These are phyloP conservation scores for Clarias pachynema DNA, from an alignment of 2,797 vertebrate species.

Conservation along the genomic window DNA sequence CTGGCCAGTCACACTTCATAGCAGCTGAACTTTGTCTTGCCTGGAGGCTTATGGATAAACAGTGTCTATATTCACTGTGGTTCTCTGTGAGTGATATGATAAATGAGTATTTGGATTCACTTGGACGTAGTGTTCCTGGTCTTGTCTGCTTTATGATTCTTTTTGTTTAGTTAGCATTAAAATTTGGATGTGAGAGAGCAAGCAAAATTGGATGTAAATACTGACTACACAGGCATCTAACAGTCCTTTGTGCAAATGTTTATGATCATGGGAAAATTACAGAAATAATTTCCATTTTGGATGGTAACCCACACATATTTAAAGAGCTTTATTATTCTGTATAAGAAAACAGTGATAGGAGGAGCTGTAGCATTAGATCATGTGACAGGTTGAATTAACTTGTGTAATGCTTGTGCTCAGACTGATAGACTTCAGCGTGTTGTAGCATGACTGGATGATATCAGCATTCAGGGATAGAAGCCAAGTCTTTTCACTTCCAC, in stretches of 20 bases:
- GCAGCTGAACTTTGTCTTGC: conserved; percentile 41
- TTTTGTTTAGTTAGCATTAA: background rate
- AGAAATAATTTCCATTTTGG: background rate
- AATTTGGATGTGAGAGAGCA: background rate
- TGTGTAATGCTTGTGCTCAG: background rate
- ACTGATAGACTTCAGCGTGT: conserved; percentile 4
- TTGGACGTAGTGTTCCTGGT: conserved; percentile 44
- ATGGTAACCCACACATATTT: background rate
- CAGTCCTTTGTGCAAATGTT: background rate
- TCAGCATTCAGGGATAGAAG: background rate
- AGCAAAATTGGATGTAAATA: background rate
- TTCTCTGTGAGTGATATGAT: conserved; percentile 34
- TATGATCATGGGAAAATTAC: background rate
- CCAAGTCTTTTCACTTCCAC: conserved; percentile 21
- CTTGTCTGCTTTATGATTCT: background rate
- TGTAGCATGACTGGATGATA: conserved; percentile 20
- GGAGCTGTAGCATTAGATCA: background rate
- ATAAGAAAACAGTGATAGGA: background rate
- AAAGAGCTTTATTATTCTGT: background rate
- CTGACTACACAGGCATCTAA: background rate
- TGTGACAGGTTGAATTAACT: conserved; percentile 9
- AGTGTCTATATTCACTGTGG: conserved; percentile 23
- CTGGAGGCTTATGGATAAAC: conserved; percentile 36
- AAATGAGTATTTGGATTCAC: conserved; percentile 39
- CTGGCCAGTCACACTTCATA: conserved; percentile 28